Base-by-base conservation (phyloP, 2,888 invertebrate genomes). In the Diarsia brunnea region DNA sequence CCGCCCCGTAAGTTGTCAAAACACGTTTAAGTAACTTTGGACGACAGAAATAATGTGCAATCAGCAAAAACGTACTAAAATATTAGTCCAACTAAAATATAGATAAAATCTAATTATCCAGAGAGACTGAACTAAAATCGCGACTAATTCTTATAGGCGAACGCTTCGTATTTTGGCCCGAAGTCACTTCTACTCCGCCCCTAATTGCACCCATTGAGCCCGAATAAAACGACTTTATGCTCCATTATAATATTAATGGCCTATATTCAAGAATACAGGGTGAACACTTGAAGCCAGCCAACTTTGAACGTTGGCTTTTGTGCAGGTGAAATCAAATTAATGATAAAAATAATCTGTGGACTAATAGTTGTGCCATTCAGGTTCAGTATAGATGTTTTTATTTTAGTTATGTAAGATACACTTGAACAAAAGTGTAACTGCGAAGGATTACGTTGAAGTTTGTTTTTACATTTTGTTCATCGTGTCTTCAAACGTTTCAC, bases 121-220 rank as follows among this genome's bases (percentile, higher is more conserved):
- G 11, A 71, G 53, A 71, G 49, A 75, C 79, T 68, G 58, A 55
- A 73, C 73, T 72, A 67, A 72, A 81, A 76, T 79, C 73, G 65
- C 63, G 65, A 71, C 78, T 79, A 82, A 81, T 78, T 70, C 68
- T 53, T 69, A 70, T 49, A 64, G 49, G 68, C 69, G 47, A 71
- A 79, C 75, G 70, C 79, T 67, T 68, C 31, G 72, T 76, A 79
- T 84, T 86, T 90, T 88, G 86, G 87, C 86, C 87, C 86, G 72
- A 66, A 86, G 75, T 81, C 82, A 88, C 85, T 87, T 87, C 85
- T 74, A 69, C 47, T 74, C 60, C 38, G 58, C 60, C 53, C 53
- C 83, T 93, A 93, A 93, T 92, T 92, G 89, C 89, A 82, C 77
- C 87, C 85, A 91, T 91, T 93, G 87, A 89, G 78, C 83, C 82